These are phyloP conservation scores for Enteromius argenteus DNA, from an alignment of 2,797 vertebrate genomes.

Conservation along the genomic window DNA sequence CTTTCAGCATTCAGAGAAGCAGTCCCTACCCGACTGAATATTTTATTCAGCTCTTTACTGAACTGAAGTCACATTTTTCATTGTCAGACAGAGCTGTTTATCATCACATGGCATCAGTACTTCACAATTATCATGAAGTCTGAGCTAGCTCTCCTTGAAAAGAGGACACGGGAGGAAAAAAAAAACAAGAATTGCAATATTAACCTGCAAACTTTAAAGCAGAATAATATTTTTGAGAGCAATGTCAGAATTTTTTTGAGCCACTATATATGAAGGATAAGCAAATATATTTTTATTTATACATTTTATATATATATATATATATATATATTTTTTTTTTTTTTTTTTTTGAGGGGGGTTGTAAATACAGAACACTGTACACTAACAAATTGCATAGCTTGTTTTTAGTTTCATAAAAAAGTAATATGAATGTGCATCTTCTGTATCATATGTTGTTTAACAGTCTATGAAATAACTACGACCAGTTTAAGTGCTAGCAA, in stretches of 20 bases:
- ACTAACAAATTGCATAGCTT: not conserved
- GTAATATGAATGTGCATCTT: not conserved
- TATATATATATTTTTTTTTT: no score
- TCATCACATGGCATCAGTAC: constrained; percentile 24
- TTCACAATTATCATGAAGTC: constrained; percentile 41
- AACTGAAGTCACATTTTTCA: constrained; percentile 22
- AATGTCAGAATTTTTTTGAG: not conserved
- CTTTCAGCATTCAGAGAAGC: constrained; percentile 20
- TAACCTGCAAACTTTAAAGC: constrained; percentile 28
- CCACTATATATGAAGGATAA: constrained; percentile 1
- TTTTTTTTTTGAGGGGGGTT: no score
- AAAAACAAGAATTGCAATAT: not conserved
- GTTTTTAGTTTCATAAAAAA: not conserved
- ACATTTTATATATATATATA: no score
- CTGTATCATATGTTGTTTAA: constrained; percentile 20
- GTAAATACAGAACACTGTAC: not conserved
- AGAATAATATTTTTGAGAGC: not conserved
- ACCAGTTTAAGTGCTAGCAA: constrained; percentile 31
- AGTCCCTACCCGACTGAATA: not conserved
- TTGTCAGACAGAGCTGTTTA: constrained; percentile 24
- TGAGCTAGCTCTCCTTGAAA: constrained; percentile 37
- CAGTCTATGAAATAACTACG: constrained; percentile 32
- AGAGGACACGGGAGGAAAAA: not conserved
- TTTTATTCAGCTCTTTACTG: constrained; percentile 12
- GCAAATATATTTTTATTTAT: not conserved